Conservation (phyloP, 1,140 invertebrate genomes). For the Meloidogyne floridensis region DNA sequence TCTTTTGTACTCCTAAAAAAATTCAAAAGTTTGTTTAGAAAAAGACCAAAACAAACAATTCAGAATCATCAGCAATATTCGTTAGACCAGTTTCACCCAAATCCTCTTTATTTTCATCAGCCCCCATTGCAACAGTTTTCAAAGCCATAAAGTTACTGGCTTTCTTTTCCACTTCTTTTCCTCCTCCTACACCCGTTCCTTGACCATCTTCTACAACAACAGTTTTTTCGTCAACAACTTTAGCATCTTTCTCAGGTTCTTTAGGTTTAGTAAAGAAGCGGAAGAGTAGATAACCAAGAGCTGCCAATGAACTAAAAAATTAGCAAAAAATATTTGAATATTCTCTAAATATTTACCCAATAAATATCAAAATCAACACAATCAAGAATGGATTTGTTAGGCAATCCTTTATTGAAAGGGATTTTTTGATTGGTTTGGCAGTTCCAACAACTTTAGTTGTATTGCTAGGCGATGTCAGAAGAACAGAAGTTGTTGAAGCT, state of each 20-base stretch:
- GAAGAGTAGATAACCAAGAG: neutral
- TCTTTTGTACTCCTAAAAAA: conserved; percentile 2
- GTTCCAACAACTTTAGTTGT: neutral
- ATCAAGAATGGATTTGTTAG: neutral
- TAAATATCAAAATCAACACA: neutral
- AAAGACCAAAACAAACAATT: neutral
- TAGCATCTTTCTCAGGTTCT: neutral
- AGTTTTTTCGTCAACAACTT: neutral
- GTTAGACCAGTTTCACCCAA: neutral
- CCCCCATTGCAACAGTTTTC: neutral
- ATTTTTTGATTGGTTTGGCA: neutral
- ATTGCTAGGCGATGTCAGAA: neutral
- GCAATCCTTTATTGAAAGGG: neutral
- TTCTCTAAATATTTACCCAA: neutral
- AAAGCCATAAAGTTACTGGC: neutral
- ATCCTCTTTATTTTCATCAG: conserved; percentile 4
- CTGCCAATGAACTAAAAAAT: neutral
- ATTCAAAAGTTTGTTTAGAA: neutral
- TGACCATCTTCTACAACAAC: neutral
- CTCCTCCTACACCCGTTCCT: neutral
- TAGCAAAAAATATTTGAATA: neutral
- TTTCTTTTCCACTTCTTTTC: conserved; percentile 6
- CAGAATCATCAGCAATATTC: conserved; percentile 13
- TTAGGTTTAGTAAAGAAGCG: neutral
- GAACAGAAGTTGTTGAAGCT: neutral